Conservation (phyloP, 2,888 invertebrate species). For the Agrilus biguttatus region DNA sequence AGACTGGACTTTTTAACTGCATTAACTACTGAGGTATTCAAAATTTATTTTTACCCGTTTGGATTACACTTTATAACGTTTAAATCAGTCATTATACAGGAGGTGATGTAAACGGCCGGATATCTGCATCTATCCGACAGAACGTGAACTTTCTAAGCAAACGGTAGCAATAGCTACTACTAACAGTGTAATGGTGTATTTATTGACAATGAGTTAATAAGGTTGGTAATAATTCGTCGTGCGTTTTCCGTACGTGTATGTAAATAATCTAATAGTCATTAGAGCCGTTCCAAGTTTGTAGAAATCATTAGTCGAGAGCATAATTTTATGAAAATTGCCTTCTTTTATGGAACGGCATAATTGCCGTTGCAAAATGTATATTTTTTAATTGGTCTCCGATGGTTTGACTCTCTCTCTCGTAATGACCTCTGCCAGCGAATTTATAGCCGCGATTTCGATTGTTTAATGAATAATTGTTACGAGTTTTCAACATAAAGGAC, state of each 20-base stretch:
- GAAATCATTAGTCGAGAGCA: conserved; percentile 3
- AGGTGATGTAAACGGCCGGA: background rate
- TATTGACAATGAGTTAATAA: conserved; percentile 2
- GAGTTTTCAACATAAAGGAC: too few species aligned
- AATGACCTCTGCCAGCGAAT: too few species aligned
- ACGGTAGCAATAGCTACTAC: background rate
- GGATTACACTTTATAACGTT: too few species aligned
- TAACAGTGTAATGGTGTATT: background rate
- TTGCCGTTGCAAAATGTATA: conserved; percentile 6
- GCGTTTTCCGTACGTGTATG: conserved; percentile 7
- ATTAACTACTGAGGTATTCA: too few species aligned
- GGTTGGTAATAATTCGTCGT: conserved; percentile 5
- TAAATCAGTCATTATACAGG: too few species aligned
- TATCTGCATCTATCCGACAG: background rate
- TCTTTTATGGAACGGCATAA: conserved; percentile 4
- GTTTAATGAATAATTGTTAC: too few species aligned
- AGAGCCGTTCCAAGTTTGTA: conserved; percentile 8
- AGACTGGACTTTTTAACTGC: too few species aligned
- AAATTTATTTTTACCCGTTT: too few species aligned
- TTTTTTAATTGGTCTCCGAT: conserved; percentile 3
- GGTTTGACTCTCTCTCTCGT: background rate
- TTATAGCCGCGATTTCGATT: too few species aligned
- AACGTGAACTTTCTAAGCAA: conserved; percentile 1
- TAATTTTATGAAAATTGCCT: conserved; percentile 5
- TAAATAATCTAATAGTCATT: conserved; percentile 5